Evolutionary conservation across 2,113 vertebrate genomes (phyloP), one percentile per base, ranked within the genome.

Genomic region (Tamias sibiricus): DNA sequence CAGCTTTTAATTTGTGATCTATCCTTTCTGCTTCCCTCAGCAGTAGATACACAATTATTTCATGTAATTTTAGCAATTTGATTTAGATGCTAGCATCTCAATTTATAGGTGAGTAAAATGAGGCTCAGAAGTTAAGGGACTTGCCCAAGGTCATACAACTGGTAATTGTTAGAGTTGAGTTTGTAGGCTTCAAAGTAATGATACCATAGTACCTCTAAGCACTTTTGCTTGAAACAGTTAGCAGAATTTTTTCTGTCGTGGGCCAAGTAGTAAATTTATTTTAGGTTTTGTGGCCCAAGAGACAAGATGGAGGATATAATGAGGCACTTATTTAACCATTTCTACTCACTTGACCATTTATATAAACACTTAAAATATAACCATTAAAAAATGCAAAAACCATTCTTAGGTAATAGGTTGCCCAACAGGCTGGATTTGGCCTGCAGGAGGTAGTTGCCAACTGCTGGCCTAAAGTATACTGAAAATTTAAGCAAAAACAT

Each of bases 331-430:
- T 22, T 57, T 57, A 57, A 22, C 54, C 54, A 57, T 57, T 57
- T 22, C 8, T 20, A 57, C 54, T 57, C 20, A 57, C 54, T 57
- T 57, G 20, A 57, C 7, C 54, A 57, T 20, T 57, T 57, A 24
- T 16, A 47, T 49, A 81, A 91, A 12, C 22, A 80, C 87, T 95
- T 87, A 74, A 97, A 88, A 91, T 72, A 24, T 54, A 90, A 64
- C 28, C n/a, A 69, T 69, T 82, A 54, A 44, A 79, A 94, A 92
- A 81, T n/a, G 52, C 28, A 82, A 90, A 91, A 66, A 37, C 26
- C n/a, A 4, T 80, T 91, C 72, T 87, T 54, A 84, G 71, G 24
- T 37, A 40, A 47, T 69, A 88, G n/a, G 1, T 40, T 93, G 20
- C 37, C 4, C n/a, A 88, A 13, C 19, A 89, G 19, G 22, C 49